Conservation (phyloP, 2,797 vertebrate genomes). For the Triplophysa yarkandensis region DNA sequence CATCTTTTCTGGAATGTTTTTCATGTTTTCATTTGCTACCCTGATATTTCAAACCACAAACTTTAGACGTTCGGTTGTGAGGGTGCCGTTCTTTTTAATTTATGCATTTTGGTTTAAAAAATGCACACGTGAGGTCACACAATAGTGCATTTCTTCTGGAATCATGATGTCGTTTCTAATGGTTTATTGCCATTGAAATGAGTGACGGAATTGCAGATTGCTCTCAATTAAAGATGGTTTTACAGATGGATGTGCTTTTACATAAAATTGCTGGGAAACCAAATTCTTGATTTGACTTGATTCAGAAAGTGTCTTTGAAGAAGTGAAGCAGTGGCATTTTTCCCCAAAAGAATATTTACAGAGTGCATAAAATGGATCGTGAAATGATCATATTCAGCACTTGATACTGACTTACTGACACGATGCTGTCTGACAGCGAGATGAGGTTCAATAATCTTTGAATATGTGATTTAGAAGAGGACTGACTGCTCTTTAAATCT, state of each 20-base stretch:
- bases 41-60: too few relatives aligned
- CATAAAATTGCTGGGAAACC: slow-evolving; percentile 38
- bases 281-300: slow-evolving; percentile 23
- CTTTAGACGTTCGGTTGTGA: too few relatives aligned
- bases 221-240: slow-evolving; percentile 28
- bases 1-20: too few relatives aligned
- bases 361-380: slow-evolving; percentile 18
- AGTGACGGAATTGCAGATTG: slow-evolving; percentile 20
- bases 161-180: not conserved
- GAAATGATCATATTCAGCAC: slow-evolving; percentile 28
- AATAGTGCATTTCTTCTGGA: too few relatives aligned
- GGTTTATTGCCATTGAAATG: not conserved
- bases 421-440: slow-evolving; percentile 1
- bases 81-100: too few relatives aligned
- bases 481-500: not conserved
- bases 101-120: too few relatives aligned
- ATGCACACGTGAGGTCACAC: too few relatives aligned
- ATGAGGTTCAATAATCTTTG: slow-evolving; percentile 1
- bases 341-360: too few relatives aligned
- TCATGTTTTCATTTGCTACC: too few relatives aligned
- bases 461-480: slow-evolving; percentile 14
- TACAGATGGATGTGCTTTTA: slow-evolving; percentile 38
- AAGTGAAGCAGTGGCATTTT: slow-evolving; percentile 34
- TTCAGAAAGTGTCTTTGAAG: not conserved
- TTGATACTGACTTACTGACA: not conserved